Evolutionary conservation across 2,113 vertebrate genomes (phyloP), one percentile per base, ranked within the genome.

Genomic region (Amia ocellicauda): DNA sequence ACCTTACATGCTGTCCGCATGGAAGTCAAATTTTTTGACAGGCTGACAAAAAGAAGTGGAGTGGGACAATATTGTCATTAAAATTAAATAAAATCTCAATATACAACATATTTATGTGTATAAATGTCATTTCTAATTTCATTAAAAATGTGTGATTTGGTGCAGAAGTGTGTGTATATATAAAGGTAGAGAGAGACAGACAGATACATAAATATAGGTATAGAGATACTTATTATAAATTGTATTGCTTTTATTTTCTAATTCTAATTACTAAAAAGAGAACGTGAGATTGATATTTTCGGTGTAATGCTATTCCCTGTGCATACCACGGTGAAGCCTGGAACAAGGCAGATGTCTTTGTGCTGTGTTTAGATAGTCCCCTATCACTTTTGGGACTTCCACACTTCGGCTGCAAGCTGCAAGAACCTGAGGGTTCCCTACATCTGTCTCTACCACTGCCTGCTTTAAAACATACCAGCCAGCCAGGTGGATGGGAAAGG

Each of bases 1-100:
- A 72, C 73, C 82, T 83, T 80, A 40, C 20, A 74, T 79, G 78
- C 76, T 40, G 40, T 69, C 74, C 58, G 74, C 72, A 69, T 77
- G 79, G 60, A 74, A 82, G 72, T 75, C 75, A 40, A 14, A 13
- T 19, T 23, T 17, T 22, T 31, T 74, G 69, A 72, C 78, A 74
- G 62, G 49, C 74, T 74, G 78, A 68, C 74, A 78, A 60, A 60
- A 57, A 67, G 69, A 11, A 29, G 53, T 28, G 29, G 64, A 41
- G 73, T 27, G 71, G 77, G 67, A 63, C 63, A 36, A 11, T 11
- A 36, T 36, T 36, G 31, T 36, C 31, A 1, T 17, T 14, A 47
- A 47, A 47, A 47, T n/a, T 0, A n/a, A n/a, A n/a, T n/a, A n/a
- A n/a, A n/a, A n/a, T n/a, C n/a, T n/a, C n/a, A n/a, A n/a, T n/a